phyloP scores from a whole-genome alignment of 2,113 vertebrate genomes.

The Barnardius zonarius region DNA sequence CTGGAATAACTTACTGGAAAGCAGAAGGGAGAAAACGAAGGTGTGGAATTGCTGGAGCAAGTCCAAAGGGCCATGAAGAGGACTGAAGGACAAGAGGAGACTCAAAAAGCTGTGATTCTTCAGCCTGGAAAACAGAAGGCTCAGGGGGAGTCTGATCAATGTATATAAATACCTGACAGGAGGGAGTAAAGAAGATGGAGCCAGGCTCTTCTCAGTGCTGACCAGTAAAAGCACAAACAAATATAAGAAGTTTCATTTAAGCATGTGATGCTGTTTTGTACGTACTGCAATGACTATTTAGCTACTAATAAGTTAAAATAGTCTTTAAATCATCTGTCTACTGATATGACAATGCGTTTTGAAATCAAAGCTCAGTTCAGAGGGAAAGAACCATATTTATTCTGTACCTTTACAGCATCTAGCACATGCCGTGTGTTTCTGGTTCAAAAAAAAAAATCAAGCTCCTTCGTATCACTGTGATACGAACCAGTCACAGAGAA shows the following conservation, averaged over 20 bases:
- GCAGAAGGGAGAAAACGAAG: background rate
- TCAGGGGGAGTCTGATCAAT: background rate
- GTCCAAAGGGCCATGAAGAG: background rate
- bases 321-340: background rate
- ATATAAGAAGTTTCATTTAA: background rate
- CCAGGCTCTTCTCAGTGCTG: background rate
- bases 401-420: background rate
- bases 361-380: background rate
- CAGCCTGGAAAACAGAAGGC: background rate
- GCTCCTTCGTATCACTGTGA: background rate
- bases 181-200: background rate
- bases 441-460: background rate
- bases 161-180: background rate
- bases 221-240: background rate
- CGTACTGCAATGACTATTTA: background rate
- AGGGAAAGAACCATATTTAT: background rate
- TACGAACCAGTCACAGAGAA: background rate
- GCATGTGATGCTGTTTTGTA: background rate
- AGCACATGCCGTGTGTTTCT: background rate
- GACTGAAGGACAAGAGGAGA: too few relatives aligned
- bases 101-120: background rate
- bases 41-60: background rate
- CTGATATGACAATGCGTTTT: accelerated
- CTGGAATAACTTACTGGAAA: background rate
- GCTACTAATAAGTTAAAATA: background rate